Base-by-base conservation (phyloP, 2,888 invertebrate genomes). In the Auanema freiburgensis region DNA sequence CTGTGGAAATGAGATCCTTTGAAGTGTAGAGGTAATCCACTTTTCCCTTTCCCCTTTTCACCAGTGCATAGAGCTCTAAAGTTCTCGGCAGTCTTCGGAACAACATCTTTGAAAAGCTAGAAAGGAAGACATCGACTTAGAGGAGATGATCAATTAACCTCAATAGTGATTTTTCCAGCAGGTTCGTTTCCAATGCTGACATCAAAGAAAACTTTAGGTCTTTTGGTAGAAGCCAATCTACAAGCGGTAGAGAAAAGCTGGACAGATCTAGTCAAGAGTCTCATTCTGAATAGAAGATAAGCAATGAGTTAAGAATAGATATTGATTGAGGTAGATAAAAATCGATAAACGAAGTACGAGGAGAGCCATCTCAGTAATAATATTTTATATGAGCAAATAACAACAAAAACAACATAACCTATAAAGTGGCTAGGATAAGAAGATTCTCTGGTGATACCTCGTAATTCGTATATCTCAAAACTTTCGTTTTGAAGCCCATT, bases 31-130 rank as follows among this genome's bases (percentile, higher is more conserved):
- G 75, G 70, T 25, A 68, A 59, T 23, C 75, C 75, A 14, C 62
- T 58, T 59, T 71, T 65, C 25, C 78, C 75, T 84, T 90, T 96
- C 0, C 97, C 97, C 84, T 94, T 93, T 84, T 98, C 97, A 84
- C 83, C 83, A 12, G 83, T 84, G 65, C 83, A 83, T 16, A 83
- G 68, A 2, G 76, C 75, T 21, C 83, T 69, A 72, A 83, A 84
- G 65, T 83, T 79, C 83, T 87, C 87, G 1, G 92, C 93, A 8
- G 98, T 98, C 84, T 90, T 90, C 0, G 98, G 98, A 0, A 93
- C 95, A 43, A 98, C 88, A 85, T 99, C 98, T 77, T 88, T 87
- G 82, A 91, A 89, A 77, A 95, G 87, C 91, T 95, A 88, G 53
- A 82, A n/a, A 40, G 12, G 42, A 12, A 11, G 40, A 41, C 33